Conservation (phyloP, 2,797 vertebrate genomes). For the Acanthis flammea region DNA sequence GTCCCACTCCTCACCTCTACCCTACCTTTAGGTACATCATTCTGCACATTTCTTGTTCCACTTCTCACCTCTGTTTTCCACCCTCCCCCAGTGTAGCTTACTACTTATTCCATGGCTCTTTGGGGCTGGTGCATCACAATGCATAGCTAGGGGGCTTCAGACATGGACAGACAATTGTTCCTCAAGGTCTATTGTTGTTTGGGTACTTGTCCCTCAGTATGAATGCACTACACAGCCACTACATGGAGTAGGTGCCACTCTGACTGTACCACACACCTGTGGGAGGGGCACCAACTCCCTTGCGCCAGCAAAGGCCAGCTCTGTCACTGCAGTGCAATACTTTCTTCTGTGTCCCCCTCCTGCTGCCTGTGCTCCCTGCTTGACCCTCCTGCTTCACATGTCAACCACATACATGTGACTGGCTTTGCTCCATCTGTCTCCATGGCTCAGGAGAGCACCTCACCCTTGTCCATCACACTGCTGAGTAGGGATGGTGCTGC, state of each 20-base stretch:
- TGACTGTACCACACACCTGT: neutral
- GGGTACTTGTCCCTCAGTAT: neutral
- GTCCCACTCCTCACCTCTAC: neutral
- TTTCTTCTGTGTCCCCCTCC: neutral
- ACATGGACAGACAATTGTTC: neutral
- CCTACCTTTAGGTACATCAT: neutral
- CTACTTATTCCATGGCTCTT: neutral
- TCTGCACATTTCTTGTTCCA: neutral
- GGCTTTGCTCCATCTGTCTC: neutral
- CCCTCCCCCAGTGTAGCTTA: neutral
- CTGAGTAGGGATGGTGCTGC: neutral
- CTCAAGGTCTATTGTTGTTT: neutral
- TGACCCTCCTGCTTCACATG: neutral
- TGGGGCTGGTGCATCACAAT: neutral
- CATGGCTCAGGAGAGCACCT: neutral
- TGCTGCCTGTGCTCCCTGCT: neutral
- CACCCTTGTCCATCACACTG: rapidly evolving
- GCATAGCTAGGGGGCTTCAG: neutral
- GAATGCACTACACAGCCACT: neutral
- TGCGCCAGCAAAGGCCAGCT: neutral
- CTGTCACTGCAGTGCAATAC: neutral
- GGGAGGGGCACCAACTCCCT: neutral
- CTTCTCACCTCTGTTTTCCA: neutral
- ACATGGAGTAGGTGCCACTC: neutral
- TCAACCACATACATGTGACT: neutral